Evolutionary conservation across 2,888 invertebrate species (phyloP), one percentile per base, ranked within the genome.

Genomic region (Calliopum simillimum): DNA sequence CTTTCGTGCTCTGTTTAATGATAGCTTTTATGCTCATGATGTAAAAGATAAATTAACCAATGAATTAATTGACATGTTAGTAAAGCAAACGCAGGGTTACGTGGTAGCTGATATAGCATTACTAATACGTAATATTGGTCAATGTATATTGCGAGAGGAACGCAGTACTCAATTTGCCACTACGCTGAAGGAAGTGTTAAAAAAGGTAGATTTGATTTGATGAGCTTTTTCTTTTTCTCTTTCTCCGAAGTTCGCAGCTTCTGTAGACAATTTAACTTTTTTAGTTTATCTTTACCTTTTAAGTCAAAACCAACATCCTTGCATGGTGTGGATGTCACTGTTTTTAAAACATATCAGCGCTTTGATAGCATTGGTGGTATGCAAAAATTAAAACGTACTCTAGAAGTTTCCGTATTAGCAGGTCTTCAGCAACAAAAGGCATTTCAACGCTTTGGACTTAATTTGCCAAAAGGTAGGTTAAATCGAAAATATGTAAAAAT

Each of bases 301-400:
- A 70, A 78, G 66, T 76, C 79, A 13, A 80, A 80, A 71, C 80
- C 84, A 0, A 84, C 85, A 75, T 82, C 87, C 6, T 83, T 89
- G 56, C 86, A 87, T 69, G 86, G 87, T 8, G 84, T 88, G 68
- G 81, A 87, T 76, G 86, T 88, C 16, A 78, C 83, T 0, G 85
- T 88, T 2, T 81, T 81, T 58, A 84, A 82, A 71, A 80, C 82
- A 53, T 83, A 85, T 3, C 79, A 85, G 14, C 81, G 81, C 14
- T 88, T 89, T 80, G 83, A 86, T 55, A 84, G 87, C 46, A 87
- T 91, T 68, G 90, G 90, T 19, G 91, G 91, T 14, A 85, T 90
- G 80, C 82, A 84, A 1, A 75, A 86, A 0, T 83, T 90, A 1
- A 91, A 90, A 77, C 83, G 83, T 56, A 82, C 86, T 51, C 81